phyloP scores from a whole-genome alignment of 2,888 invertebrate genomes.

The Gari tellinella region DNA sequence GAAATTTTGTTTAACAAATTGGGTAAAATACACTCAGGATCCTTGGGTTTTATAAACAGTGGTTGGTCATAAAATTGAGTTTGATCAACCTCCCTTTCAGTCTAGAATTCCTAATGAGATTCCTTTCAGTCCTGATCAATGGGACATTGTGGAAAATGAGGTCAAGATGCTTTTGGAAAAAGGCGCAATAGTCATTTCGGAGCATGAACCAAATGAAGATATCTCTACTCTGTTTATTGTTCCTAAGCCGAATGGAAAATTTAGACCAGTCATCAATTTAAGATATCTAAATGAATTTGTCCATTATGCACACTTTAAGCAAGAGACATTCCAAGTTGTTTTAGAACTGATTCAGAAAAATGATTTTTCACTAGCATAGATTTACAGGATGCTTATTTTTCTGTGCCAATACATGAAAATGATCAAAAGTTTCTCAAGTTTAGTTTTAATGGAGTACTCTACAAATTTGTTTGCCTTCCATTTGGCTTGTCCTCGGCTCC shows the following conservation, averaged over 20 bases:
- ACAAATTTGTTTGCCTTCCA: constrained; percentile 26
- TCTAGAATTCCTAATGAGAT: constrained; percentile 30
- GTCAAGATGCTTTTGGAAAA: too few relatives aligned
- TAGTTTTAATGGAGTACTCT: constrained; percentile 15
- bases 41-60: not conserved
- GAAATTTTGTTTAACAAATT: not conserved
- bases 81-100: constrained; percentile 13
- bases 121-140: constrained; percentile 14
- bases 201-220: too few relatives aligned
- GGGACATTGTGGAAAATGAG: constrained; percentile 27
- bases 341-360: too few relatives aligned
- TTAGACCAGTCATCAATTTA: too few relatives aligned
- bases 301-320: constrained; percentile 5
- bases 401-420: not conserved
- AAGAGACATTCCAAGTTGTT: too few relatives aligned
- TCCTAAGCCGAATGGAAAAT: too few relatives aligned
- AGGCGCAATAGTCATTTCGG: too few relatives aligned
- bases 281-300: constrained; percentile 23
- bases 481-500: constrained; percentile 23
- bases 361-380: too few relatives aligned
- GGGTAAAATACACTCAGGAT: not conserved
- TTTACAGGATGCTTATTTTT: too few relatives aligned
- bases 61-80: too few relatives aligned
- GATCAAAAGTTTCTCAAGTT: constrained; percentile 24
- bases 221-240: too few relatives aligned